These are phyloP conservation scores for Micrastur ruficollis DNA, from an alignment of 2,797 vertebrate species.

Conservation along the genomic window DNA sequence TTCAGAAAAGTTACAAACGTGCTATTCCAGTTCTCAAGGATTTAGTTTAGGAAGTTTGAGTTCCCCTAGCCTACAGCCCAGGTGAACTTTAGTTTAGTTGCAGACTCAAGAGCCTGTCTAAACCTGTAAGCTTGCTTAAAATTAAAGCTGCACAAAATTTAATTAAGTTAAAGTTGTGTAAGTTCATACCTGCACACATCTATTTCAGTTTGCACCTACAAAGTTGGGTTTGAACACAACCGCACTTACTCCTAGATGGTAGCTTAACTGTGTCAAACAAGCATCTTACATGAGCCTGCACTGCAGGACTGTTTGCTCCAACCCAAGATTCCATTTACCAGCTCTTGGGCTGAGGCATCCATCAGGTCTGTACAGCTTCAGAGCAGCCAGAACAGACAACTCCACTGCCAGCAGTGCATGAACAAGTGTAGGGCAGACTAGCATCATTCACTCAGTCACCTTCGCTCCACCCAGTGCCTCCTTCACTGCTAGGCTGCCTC, in stretches of 20 bases:
- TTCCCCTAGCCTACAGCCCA: background rate
- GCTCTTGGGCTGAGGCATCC: background rate
- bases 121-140: background rate
- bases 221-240: background rate
- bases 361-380: background rate
- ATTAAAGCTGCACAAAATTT: background rate
- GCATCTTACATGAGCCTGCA: fast-evolving
- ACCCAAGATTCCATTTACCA: fast-evolving
- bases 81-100: background rate
- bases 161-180: background rate
- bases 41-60: background rate
- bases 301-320: background rate
- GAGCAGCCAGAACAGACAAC: background rate
- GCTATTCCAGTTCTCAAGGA: background rate
- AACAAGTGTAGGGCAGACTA: fast-evolving
- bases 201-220: background rate
- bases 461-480: background rate
- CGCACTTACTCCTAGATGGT: background rate
- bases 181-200: background rate
- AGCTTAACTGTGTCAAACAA: background rate
- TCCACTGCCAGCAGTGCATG: background rate
- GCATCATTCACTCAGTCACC: background rate
- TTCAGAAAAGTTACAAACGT: background rate
- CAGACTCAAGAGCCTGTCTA: background rate
- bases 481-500: background rate